Percentiles rank a stretch among this genome's conserved stretches.
These are phyloP conservation scores for Actinopyga echinites DNA, from an alignment of 53 echinoderm and acorn worm genomes.

Conservation along the genomic window DNA sequence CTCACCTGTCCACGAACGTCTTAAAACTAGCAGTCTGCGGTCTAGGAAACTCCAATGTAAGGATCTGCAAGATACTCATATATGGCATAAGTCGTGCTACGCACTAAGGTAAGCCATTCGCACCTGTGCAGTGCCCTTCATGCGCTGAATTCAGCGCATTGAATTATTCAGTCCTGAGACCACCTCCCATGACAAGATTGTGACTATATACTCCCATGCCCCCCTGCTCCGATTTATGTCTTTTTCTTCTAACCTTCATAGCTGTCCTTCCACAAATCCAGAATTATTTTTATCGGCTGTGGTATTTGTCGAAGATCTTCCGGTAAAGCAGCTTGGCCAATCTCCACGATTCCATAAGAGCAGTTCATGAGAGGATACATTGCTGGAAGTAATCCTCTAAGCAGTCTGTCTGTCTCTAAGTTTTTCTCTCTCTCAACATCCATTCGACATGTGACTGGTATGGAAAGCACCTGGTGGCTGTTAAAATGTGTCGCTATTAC, in stretches of 20 bases:
- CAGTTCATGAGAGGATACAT: background rate
- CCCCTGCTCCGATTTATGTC: too few species aligned
- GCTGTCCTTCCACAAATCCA: background rate
- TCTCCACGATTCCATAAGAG: background rate
- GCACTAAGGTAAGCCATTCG: too few species aligned
- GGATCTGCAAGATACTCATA: too few species aligned
- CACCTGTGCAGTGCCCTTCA: too few species aligned
- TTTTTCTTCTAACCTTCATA: background rate
- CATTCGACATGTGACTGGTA: background rate
- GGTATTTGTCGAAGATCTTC: background rate
- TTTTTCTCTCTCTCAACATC: background rate
- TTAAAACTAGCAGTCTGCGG: too few species aligned
- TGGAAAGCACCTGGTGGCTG: background rate
- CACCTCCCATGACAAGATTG: too few species aligned
- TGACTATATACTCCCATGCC: too few species aligned
- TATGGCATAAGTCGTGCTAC: too few species aligned
- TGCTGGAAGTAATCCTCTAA: background rate
- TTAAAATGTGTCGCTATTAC: background rate
- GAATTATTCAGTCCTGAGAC: too few species aligned
- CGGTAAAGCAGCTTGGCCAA: background rate
- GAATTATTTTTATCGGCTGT: background rate
- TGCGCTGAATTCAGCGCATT: too few species aligned
- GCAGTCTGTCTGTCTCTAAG: background rate
- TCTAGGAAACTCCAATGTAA: too few species aligned
- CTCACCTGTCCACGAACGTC: too few species aligned